Evolutionary conservation across 2,113 vertebrate genomes (phyloP).

Genomic region (Tor tambroides): DNA sequence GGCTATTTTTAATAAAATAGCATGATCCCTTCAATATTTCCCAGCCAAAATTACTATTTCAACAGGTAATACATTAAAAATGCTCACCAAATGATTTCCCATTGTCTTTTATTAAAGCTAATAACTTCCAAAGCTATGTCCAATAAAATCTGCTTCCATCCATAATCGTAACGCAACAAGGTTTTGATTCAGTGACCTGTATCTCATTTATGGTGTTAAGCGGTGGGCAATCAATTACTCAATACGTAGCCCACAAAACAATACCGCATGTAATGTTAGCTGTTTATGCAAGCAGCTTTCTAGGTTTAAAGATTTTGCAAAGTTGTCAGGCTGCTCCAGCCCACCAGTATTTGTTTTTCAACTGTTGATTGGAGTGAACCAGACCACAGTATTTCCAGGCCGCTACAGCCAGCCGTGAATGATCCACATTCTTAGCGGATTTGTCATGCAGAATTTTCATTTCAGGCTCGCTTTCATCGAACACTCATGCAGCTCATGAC

Average conservation of each 20-base stretch:
- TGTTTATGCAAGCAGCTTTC: slow-evolving; percentile 9
- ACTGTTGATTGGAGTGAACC: slow-evolving; percentile 20
- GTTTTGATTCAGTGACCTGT: not conserved
- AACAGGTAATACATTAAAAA: not conserved
- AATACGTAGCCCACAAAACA: not conserved
- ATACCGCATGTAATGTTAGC: slow-evolving; percentile 19
- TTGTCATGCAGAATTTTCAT: slow-evolving; percentile 50
- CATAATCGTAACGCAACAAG: not conserved
- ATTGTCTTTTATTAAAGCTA: not conserved
- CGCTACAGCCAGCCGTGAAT: slow-evolving; percentile 24
- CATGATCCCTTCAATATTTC: not conserved
- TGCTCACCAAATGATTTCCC: not conserved
- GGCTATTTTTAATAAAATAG: not conserved
- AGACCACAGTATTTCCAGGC: slow-evolving; percentile 28
- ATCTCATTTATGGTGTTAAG: slow-evolving; percentile 1
- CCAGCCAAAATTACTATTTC: not conserved
- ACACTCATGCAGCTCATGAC: slow-evolving; percentile 34
- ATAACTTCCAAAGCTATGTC: not conserved
- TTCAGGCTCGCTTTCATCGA: slow-evolving; percentile 23
- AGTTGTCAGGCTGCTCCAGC: slow-evolving; percentile 19
- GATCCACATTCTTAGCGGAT: slow-evolving; percentile 52
- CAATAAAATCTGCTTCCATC: not conserved
- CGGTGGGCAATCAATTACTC: not conserved
- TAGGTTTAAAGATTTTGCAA: slow-evolving; percentile 36
- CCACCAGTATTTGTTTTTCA: slow-evolving; percentile 33